Conservation (phyloP, 1,140 invertebrate genomes). For the Diachasma alloeum region DNA sequence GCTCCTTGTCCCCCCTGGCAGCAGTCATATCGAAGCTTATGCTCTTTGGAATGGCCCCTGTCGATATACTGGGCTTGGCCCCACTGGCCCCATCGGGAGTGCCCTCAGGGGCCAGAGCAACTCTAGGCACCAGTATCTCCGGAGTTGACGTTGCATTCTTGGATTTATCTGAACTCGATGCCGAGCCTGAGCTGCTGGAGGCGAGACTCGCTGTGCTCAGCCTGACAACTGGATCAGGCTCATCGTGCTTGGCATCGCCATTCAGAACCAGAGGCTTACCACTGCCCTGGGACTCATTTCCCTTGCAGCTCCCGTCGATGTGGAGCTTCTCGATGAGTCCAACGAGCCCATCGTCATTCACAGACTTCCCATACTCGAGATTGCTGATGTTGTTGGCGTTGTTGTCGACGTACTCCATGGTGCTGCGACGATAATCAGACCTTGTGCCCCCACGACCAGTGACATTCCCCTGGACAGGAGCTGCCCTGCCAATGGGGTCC, state of each 20-base stretch:
- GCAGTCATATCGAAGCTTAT: constrained; percentile 92
- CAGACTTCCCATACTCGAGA: constrained; percentile 41
- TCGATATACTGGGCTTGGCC: constrained; percentile 70
- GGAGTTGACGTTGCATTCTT: constrained; percentile 43
- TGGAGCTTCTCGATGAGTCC: constrained; percentile 56
- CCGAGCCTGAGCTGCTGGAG: constrained; percentile 59
- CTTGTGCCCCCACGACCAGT: constrained; percentile 53
- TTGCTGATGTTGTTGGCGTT: constrained; percentile 61
- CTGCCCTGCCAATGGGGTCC: constrained; percentile 45
- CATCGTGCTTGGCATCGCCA: constrained; percentile 51
- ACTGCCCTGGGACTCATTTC: constrained; percentile 20
- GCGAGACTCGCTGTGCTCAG: constrained; percentile 64
- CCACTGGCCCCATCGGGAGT: constrained; percentile 32
- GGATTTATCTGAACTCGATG: constrained; percentile 51
- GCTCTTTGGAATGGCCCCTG: constrained; percentile 88
- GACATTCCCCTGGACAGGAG: constrained; percentile 51
- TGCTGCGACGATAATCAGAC: constrained; percentile 57
- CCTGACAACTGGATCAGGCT: constrained; percentile 49
- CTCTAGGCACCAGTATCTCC: constrained; percentile 25
- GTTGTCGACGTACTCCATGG: constrained; percentile 63
- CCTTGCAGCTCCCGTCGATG: constrained; percentile 46
- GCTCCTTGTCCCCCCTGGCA: constrained; percentile 77
- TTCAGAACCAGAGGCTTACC: constrained; percentile 47
- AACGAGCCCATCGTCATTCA: constrained; percentile 47
- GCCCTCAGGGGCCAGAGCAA: background rate